Base-by-base conservation (phyloP, 2,888 invertebrate genomes). In the Nycteola revayana region DNA sequence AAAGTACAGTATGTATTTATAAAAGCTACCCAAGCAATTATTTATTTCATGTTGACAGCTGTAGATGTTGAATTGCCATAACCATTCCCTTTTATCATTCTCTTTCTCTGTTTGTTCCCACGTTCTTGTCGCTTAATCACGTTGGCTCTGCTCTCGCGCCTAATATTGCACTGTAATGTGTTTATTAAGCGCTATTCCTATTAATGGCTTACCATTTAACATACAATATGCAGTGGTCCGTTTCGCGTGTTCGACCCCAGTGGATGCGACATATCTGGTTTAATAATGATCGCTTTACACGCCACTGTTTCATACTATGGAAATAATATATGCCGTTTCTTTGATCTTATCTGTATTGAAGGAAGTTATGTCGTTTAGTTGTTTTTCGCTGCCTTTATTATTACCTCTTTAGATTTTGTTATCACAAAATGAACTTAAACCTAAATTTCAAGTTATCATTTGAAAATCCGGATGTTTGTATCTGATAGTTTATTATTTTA, bases 121-220 rank as follows among this genome's bases (percentile, higher is more conserved):
- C 86, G 85, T 83, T 78, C 70, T 60, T 70, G 71, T 70, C 74
- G 66, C 70, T 81, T 79, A 77, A 80, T 82, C 80, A 78, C 66
- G 76, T 71, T 74, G 68, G 65, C 68, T 72, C 62, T 75, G 76
- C 75, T 78, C 73, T 72, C 66, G 77, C 78, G 78, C 75, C 80
- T 85, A 83, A 85, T 83, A 83, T 83, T 71, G 77, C 74, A 70
- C 71, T 75, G 74, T 84, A 83, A 85, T 86, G 83, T 83, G 82
- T 85, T 84, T 85, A 86, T 84, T 85, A 85, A 83, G 79, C 81
- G 76, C 66, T 79, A 77, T 80, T 74, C 74, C 66, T 66, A 79
- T 80, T 85, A 84, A 85, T 84, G 81, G 77, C 60, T 49, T 47
- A 73, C 74, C 79, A 83, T 86, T 86, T 82, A 83, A 73, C 75